These are phyloP conservation scores for Antechinus stuartii DNA, from an alignment of 2,113 vertebrate genomes.

Conservation along the genomic window DNA sequence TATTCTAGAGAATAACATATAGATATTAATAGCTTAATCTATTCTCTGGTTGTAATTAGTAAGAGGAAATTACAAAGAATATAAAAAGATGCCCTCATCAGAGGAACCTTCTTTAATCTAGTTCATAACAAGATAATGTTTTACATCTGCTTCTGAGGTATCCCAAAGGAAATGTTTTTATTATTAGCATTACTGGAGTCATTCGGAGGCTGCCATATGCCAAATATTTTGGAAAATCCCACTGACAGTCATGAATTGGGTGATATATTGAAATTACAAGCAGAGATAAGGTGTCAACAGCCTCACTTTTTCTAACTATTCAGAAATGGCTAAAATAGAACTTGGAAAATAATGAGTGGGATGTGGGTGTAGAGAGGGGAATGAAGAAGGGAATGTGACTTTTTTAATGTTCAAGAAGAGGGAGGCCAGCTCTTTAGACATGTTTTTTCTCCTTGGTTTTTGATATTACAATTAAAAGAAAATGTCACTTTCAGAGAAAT, in stretches of 20 bases:
- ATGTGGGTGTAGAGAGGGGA: not conserved
- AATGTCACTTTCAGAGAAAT: not conserved
- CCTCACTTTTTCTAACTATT: constrained; percentile 27
- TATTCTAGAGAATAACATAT: not conserved
- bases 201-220: constrained; percentile 23
- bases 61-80: constrained; percentile 52
- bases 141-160: constrained; percentile 59
- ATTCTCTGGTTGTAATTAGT: constrained; percentile 43
- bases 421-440: not conserved
- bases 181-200: constrained; percentile 54
- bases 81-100: constrained; percentile 27
- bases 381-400: not conserved
- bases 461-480: not conserved
- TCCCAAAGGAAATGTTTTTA: constrained; percentile 58
- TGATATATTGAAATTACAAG: constrained; percentile 53
- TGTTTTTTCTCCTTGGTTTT: not conserved
- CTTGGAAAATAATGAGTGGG: constrained; percentile 44
- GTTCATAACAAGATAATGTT: constrained; percentile 58
- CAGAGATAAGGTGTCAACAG: constrained; percentile 56
- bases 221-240: constrained; percentile 56
- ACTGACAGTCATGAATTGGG: constrained; percentile 51
- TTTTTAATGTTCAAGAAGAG: not conserved
- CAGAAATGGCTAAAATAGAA: constrained; percentile 54
- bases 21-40: constrained; percentile 15
- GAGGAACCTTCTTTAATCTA: constrained; percentile 66